Evolutionary conservation across 2,888 invertebrate genomes (phyloP).

Genomic region (Tinea semifulvella): DNA sequence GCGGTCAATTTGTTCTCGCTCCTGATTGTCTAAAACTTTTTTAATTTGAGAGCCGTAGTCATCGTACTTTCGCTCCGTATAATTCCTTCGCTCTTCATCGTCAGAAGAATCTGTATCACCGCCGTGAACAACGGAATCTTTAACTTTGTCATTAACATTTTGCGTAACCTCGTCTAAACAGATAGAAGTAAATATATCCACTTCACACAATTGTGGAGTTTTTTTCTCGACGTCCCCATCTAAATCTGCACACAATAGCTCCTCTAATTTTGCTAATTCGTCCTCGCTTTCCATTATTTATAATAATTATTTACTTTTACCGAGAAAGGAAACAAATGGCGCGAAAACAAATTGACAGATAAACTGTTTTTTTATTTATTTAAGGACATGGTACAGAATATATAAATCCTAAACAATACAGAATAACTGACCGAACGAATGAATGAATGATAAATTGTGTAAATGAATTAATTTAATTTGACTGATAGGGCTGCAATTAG

Average conservation of each 20-base stretch:
- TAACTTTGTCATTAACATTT: conserved; percentile 15
- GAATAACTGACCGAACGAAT: too few species aligned
- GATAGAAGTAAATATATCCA: conserved; percentile 41
- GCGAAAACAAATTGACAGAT: too few species aligned
- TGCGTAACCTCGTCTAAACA: conserved; percentile 2
- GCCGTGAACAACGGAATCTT: conserved; percentile 48
- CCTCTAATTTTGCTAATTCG: conserved; percentile 52
- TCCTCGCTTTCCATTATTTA: conserved; percentile 35
- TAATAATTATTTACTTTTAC: not conserved
- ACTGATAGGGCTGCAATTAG: too few species aligned
- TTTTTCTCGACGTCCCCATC: conserved; percentile 25
- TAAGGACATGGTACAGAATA: too few species aligned
- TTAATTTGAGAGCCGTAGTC: conserved; percentile 76
- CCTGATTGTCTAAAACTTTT: conserved; percentile 59
- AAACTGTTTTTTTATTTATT: too few species aligned
- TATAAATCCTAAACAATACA: too few species aligned
- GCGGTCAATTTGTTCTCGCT: conserved; percentile 38
- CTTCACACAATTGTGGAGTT: conserved; percentile 29
- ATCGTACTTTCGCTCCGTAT: conserved; percentile 76
- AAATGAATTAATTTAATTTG: too few species aligned
- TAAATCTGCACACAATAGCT: conserved; percentile 48
- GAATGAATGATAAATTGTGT: too few species aligned
- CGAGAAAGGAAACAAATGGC: too few species aligned
- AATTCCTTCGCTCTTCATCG: conserved; percentile 80
- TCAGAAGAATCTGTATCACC: conserved; percentile 81